phyloP scores from a whole-genome alignment of 2,797 vertebrate species.

The Fratercula arctica region DNA sequence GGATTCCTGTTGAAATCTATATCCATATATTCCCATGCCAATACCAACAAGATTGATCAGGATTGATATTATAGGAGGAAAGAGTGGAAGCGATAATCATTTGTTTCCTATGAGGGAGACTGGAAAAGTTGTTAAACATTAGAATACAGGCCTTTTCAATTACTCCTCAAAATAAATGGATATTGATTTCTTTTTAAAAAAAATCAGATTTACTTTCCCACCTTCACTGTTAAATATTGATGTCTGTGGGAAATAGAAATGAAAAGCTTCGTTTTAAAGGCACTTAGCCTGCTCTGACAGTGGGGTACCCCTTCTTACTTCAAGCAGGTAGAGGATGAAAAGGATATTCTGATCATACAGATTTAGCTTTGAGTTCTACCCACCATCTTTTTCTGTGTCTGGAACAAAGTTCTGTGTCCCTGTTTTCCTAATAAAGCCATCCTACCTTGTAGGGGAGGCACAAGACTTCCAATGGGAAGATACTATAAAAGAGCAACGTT shows the following conservation, averaged over 20 bases:
- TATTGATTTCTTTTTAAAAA: slow-evolving; percentile 65
- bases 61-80: slow-evolving; percentile 59
- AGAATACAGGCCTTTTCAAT: slow-evolving; percentile 66
- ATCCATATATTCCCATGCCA: slow-evolving; percentile 41
- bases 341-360: background rate
- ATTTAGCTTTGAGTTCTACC: background rate
- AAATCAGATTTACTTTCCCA: slow-evolving; percentile 69
- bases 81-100: slow-evolving; percentile 49
- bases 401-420: background rate
- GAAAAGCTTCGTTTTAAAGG: slow-evolving; percentile 60
- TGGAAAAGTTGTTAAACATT: slow-evolving; percentile 72
- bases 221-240: slow-evolving; percentile 71
- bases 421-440: background rate
- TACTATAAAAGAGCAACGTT: background rate
- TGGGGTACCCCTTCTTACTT: slow-evolving; percentile 37
- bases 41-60: slow-evolving; percentile 53
- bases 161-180: slow-evolving; percentile 68
- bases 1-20: slow-evolving; percentile 62
- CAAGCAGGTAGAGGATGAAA: background rate
- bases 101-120: slow-evolving; percentile 63
- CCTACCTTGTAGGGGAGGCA: background rate
- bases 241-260: slow-evolving; percentile 69
- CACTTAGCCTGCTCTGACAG: slow-evolving; percentile 43
- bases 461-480: background rate
- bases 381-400: background rate